These are phyloP conservation scores for Meiosimyza decipiens DNA, from an alignment of 2,888 invertebrate species.

Conservation along the genomic window DNA sequence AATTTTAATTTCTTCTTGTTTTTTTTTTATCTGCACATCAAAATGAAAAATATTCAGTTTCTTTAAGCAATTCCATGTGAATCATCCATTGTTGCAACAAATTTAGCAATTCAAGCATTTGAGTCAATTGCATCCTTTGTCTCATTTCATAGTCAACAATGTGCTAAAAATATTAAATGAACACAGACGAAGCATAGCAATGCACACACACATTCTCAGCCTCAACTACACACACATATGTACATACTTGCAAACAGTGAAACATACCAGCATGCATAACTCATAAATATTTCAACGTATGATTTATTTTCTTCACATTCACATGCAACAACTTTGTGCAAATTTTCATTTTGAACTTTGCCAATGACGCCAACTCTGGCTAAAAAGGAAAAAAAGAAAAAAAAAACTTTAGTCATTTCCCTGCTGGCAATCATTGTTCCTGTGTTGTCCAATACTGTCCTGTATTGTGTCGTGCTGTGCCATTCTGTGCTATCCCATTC, in stretches of 20 bases:
- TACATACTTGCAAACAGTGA: not conserved
- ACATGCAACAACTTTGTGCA: conserved; percentile 15
- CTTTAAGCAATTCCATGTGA: too few relatives aligned
- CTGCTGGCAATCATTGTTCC: conserved; percentile 16
- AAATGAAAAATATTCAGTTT: too few relatives aligned
- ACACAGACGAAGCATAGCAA: conserved; percentile 14
- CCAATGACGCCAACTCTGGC: conserved; percentile 11
- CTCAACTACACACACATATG: conserved; percentile 2
- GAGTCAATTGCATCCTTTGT: conserved; percentile 21
- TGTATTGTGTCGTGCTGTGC: too few relatives aligned
- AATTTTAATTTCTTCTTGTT: too few relatives aligned
- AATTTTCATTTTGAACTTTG: conserved; percentile 3
- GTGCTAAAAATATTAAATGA: conserved; percentile 9
- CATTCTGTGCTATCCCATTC: not conserved
- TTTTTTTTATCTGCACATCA: too few relatives aligned
- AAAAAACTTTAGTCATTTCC: conserved; percentile 19
- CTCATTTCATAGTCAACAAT: conserved; percentile 19
- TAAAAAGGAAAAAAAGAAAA: not conserved
- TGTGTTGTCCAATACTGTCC: not conserved
- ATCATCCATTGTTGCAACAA: conserved; percentile 22
- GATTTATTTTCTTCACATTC: conserved; percentile 21
- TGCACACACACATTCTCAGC: not conserved
- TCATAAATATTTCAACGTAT: conserved; percentile 26
- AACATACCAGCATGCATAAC: conserved; percentile 26
- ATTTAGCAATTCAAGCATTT: conserved; percentile 35